Evolutionary conservation across 2,113 vertebrate species (phyloP).

Genomic region (Pseudorasbora parva): DNA sequence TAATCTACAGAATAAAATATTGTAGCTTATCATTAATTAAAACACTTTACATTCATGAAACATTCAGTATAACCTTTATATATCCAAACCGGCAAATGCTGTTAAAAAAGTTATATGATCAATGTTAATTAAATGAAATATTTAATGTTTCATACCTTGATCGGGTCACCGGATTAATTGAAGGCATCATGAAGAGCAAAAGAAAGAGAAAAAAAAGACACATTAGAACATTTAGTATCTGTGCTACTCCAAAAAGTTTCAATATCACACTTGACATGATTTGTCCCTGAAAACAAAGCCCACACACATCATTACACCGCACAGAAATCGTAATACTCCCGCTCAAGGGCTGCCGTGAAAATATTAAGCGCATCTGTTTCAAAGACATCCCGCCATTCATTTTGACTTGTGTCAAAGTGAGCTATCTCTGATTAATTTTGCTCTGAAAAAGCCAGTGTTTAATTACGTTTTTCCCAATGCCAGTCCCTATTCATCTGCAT

Average conservation of each 20-base stretch:
- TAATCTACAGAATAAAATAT: not conserved
- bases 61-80: not conserved
- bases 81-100: not conserved
- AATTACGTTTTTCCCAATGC: not conserved
- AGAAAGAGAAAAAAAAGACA: constrained; percentile 22
- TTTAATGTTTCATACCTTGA: constrained; percentile 22
- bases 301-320: not conserved
- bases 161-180: not conserved
- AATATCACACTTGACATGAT: constrained; percentile 16
- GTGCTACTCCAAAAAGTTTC: not conserved
- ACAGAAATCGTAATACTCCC: not conserved
- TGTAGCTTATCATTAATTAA: not conserved
- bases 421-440: constrained; percentile 8
- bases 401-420: constrained; percentile 7
- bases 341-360: not conserved
- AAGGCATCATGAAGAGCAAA: not conserved
- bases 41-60: not conserved
- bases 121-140: not conserved
- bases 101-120: not conserved
- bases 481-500: constrained; percentile 29
- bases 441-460: not conserved
- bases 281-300: not conserved
- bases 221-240: constrained; percentile 16
- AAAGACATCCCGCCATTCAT: not conserved
- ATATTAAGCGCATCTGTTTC: constrained; percentile 21